phyloP scores from a whole-genome alignment of 1,140 invertebrate genomes.

The Eriocheir sinensis region DNA sequence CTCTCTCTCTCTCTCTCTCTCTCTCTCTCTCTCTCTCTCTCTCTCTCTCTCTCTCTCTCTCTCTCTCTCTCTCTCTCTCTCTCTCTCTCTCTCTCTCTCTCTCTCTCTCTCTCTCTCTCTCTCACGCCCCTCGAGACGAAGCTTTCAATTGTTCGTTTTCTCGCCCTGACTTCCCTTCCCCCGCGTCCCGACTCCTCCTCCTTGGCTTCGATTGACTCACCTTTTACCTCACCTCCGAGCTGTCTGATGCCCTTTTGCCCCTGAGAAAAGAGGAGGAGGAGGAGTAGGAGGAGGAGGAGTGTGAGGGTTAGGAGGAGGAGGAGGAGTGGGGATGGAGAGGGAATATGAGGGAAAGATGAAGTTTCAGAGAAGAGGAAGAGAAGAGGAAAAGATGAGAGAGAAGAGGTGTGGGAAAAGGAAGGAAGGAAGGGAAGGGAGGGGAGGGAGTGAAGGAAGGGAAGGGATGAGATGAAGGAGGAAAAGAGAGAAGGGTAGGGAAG shows the following conservation, averaged over 20 bases:
- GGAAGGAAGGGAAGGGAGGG: no score
- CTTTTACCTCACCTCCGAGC: neutral
- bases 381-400: no score
- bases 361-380: no score
- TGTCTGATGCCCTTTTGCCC: conserved; percentile 30
- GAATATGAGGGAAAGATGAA: neutral
- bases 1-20: conserved; percentile 62
- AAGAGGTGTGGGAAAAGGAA: neutral
- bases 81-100: neutral
- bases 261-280: neutral
- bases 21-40: conserved; percentile 61
- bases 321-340: no score
- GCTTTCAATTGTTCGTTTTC: conserved; percentile 39
- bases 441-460: neutral
- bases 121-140: conserved; percentile 4
- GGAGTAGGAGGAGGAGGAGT: neutral
- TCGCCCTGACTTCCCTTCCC: conserved; percentile 23
- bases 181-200: neutral
- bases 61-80: conserved; percentile 48
- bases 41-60: conserved; percentile 61
- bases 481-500: neutral
- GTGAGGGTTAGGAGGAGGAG: neutral
- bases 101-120: neutral
- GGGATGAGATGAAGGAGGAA: no score
- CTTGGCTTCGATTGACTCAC: neutral